These are phyloP conservation scores for Galagoides demidoff DNA, from an alignment of 2,797 vertebrate species.

Conservation along the genomic window DNA sequence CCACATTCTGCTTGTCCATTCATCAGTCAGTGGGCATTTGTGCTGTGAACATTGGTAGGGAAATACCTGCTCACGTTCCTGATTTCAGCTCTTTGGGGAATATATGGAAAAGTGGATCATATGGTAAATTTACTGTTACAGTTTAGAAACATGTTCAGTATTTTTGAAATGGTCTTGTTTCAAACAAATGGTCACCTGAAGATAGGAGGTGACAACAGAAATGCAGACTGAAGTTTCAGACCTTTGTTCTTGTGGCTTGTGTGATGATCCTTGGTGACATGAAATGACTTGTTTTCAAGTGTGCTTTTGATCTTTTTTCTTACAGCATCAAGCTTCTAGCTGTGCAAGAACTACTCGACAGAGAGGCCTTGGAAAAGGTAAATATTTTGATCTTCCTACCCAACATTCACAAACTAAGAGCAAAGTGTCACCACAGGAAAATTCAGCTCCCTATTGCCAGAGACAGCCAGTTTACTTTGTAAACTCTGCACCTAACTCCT, in stretches of 20 bases:
- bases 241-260: background rate
- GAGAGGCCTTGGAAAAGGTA: constrained; percentile 96
- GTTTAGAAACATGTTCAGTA: background rate
- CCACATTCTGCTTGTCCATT: background rate
- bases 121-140: background rate
- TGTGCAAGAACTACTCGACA: constrained; percentile 95
- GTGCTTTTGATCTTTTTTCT: constrained; percentile 67
- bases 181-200: background rate
- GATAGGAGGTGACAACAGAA: background rate
- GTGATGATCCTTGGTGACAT: background rate
- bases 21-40: background rate
- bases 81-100: background rate
- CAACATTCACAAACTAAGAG: background rate
- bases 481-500: background rate
- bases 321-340: constrained; percentile 96
- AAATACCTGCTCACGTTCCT: background rate
- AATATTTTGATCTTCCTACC: constrained; percentile 49
- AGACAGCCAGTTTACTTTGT: background rate
- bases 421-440: background rate
- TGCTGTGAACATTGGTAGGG: background rate
- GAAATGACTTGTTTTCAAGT: constrained; percentile 45
- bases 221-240: background rate
- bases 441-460: background rate
- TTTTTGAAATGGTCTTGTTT: background rate
- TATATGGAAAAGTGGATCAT: background rate